Base-by-base conservation (phyloP, 2,888 invertebrate genomes). In the Trichopoda pennipes region DNA sequence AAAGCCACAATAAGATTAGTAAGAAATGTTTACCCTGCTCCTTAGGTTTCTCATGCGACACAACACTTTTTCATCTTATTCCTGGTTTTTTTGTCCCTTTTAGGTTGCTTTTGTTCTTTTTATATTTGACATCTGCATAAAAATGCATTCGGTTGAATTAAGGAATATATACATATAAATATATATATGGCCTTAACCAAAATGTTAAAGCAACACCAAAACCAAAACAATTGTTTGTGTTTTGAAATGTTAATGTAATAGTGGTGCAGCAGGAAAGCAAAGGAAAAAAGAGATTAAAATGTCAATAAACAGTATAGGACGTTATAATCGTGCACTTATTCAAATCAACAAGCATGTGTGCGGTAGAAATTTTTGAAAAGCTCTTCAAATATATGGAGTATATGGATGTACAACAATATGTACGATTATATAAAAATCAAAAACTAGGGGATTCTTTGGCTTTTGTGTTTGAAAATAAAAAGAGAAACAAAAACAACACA, bases 1-100 rank as follows among this genome's bases (percentile, higher is more conserved):
- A 74, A 81, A 81, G 66, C 81, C 81, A 81, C 74, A 81, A 81
- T 81, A 81, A 81, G 81, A 81, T 81, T 81, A 78, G 78, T 74
- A 64, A 64, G 58, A 70, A 69, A 60, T 66, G 70, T 70, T 53
- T 64, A 56, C 23, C 23, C 55, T 60, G 16, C n/a, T 4, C 17
- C 38, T 44, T 35, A 35, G 6, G 49, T 51, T 38, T 14, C 12
- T n/a, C 17, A 21, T 3, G 47, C 19, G n/a, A 35, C 56, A 38
- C 0, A 14, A 19, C 10, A 72, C 16, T 38, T 51, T 66, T 55
- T 64, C 56, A 14, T 32, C 28, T 49, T n/a, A 8, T 58, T 28
- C 42, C 51, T 19, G 32, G 7, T 66, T 72, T 72, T 72, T 72
- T 60, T 55, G 53, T 75, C 53, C 70, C 72, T 76, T 60, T 74